Evolutionary conservation across 1,140 invertebrate genomes (phyloP), one percentile per base, ranked within the genome.

Genomic region (Periplaneta americana): DNA sequence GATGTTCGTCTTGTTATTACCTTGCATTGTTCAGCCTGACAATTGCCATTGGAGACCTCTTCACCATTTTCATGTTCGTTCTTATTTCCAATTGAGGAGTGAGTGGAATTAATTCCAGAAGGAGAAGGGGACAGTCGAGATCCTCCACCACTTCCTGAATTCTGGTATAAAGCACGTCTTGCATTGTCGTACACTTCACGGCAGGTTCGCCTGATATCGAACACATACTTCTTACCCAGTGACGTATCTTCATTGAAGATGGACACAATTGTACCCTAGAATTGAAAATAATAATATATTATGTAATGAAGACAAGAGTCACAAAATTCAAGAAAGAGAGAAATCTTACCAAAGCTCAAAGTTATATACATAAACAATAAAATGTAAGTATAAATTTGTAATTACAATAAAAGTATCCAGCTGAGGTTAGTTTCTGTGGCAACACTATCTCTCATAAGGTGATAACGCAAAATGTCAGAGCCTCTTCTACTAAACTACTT

Each of bases 171-270:
- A 11, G 92, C 93, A 80, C 96, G 90, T 3, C 95, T 88, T 0
- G 95, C 95, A 87, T 96, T 94, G 88, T 97, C 96, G 87, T 96
- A 95, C 31, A 96, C 95, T 89, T 97, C 96, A 78, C 95, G 91
- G 84, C 95, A 96, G 34, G 96, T 97, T 85, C 95, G 91, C 35
- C 94, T 91, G 83, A 97, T 96, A 87, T 97, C 96, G 88, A 97
- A 97, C 35, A 97, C 95, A 87, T 96, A 97, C 66, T 95, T 95
- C 84, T 96, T 96, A 8, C 95, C 96, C 37, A 96, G 87, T 5
- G 94, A 94, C 34, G 95, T 95, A 85, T 96, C 95, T 88, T 97
- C 96, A 88, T 96, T 96, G 90, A 97, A 97, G 86, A 96, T 95
- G 1, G 96, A 97, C 80, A 95, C 95, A 84, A 97, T 95, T n/a